Evolutionary conservation across 1,140 invertebrate species (phyloP).

Genomic region (Steinernema feltiae): DNA sequence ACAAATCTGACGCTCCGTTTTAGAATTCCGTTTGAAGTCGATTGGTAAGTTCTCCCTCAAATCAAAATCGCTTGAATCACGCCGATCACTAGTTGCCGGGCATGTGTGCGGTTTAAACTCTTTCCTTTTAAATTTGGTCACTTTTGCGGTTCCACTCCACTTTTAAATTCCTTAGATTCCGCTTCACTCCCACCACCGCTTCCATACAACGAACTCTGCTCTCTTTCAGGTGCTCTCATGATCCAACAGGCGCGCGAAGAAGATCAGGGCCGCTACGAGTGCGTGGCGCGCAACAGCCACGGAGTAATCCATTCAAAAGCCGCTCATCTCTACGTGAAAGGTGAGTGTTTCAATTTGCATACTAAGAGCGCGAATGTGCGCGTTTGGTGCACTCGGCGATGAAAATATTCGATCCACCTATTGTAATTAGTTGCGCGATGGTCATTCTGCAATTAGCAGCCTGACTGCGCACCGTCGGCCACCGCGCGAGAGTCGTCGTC

Average conservation of each 20-base stretch:
- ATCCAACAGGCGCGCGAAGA: conserved; percentile 80
- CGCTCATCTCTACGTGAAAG: conserved; percentile 82
- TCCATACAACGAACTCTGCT: neutral
- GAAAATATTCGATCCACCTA: neutral
- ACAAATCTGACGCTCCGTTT: neutral
- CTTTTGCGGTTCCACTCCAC: neutral
- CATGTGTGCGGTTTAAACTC: conserved; percentile 9
- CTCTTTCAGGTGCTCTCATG: conserved; percentile 75
- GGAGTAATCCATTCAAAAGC: conserved; percentile 86
- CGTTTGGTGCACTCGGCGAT: neutral
- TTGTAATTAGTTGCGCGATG: conserved; percentile 14
- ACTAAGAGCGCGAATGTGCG: neutral
- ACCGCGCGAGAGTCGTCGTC: neutral
- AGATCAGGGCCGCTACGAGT: conserved; percentile 86
- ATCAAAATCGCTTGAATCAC: neutral
- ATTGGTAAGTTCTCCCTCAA: conserved; percentile 7
- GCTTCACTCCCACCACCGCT: neutral
- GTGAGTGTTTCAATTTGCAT: conserved; percentile 62
- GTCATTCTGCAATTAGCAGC: conserved; percentile 9
- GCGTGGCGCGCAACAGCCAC: conserved; percentile 79
- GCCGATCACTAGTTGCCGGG: neutral
- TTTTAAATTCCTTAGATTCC: neutral
- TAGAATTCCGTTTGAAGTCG: conserved; percentile 11
- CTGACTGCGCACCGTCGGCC: conserved; percentile 2
- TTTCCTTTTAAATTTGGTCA: neutral